phyloP scores from a whole-genome alignment of 2,797 vertebrate species.

The Malurus leucopterus region DNA sequence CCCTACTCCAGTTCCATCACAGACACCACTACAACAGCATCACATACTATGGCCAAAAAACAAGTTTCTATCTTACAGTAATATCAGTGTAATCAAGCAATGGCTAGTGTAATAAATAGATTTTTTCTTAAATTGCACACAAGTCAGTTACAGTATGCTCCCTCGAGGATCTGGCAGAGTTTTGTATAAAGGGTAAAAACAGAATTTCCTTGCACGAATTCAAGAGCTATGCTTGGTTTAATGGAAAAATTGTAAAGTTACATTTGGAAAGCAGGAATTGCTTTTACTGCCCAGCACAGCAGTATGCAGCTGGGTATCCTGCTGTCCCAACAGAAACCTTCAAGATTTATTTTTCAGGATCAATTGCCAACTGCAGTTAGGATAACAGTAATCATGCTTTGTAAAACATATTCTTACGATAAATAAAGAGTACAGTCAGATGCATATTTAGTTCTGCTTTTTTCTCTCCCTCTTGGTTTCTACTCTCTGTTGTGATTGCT shows the following conservation, averaged over 20 bases:
- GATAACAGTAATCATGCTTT: not conserved
- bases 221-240: not conserved
- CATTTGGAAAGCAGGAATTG: not conserved
- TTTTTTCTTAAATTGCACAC: not conserved
- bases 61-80: not conserved
- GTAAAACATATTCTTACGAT: not conserved
- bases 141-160: not conserved
- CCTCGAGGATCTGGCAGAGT: not conserved
- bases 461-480: fast-evolving
- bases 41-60: not conserved
- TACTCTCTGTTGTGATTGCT: not conserved
- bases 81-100: too few species aligned
- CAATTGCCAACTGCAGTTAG: not conserved
- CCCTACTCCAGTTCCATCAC: not conserved
- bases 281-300: not conserved
- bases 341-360: not conserved
- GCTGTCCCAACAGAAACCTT: not conserved
- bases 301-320: not conserved
- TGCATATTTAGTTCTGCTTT: not conserved
- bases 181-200: not conserved
- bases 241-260: not conserved
- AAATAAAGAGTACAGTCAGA: not conserved
- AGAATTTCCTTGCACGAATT: not conserved
- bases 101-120: not conserved
- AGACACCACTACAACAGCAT: not conserved